Evolutionary conservation across 1,140 invertebrate species (phyloP), one percentile per base, ranked within the genome.

Genomic region (Bombus superbus): DNA sequence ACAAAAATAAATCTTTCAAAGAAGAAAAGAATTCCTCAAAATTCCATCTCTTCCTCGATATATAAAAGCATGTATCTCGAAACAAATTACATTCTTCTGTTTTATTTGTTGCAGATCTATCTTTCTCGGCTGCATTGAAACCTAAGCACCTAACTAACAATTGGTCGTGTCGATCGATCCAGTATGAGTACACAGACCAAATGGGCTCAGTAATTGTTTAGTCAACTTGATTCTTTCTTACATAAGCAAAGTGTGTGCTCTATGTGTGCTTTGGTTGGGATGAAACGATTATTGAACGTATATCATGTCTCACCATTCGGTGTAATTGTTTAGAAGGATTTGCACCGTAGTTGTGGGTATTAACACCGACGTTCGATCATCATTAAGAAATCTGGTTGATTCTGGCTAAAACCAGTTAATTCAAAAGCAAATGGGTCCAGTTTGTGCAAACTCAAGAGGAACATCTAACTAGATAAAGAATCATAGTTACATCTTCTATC

Each of bases 391-490:
- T 74, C 69, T 88, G 25, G 66, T 86, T n/a, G 5, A 74, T 6
- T 69, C 86, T 78, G 44, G 86, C n/a, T 86, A 76, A 25, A 88
- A 88, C 88, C 62, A 69, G 80, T 85, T 83, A 40, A 73, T 35
- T 73, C 77, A 28, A n/a, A 66, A 38, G 18, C 44, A 3, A 64
- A 80, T 13, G 6, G 13, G 28, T 28, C 4, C 40, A 79, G 40
- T 78, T 78, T 42, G 22, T 25, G 8, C 1, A 25, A 66, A 79
- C 62, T 40, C n/a, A 2, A 0, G 11, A 66, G 42, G 10, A 57
- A 53, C 22, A 76, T 38, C 1, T 32, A 40, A 32, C 28, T 25
- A 15, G n/a, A 57, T 38, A 28, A 57, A 25, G 10, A n/a, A 47
- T 22, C 47, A 22, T 53, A 53, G 18, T 22, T 6, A 53, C 28